Evolutionary conservation across 2,113 vertebrate species (phyloP).

Genomic region (Prietella phreatophila): DNA sequence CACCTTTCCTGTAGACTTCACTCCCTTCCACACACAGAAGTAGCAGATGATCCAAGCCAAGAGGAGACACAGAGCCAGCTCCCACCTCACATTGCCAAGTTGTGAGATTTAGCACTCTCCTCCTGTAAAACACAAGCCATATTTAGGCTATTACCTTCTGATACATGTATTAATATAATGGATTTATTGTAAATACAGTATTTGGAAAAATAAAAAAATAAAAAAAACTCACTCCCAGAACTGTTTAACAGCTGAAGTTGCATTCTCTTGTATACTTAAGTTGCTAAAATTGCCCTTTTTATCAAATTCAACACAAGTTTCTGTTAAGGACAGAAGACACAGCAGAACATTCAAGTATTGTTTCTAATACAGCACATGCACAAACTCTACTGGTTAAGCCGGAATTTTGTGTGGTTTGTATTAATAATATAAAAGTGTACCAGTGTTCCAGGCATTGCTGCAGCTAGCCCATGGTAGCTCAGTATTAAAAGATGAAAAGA

Average conservation of each 20-base stretch:
- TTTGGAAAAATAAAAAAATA: not conserved
- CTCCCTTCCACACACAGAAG: conserved; percentile 84
- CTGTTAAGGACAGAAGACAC: conserved; percentile 62
- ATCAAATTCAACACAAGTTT: conserved; percentile 79
- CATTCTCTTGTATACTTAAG: conserved; percentile 66
- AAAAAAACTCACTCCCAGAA: conserved; percentile 92
- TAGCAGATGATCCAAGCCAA: conserved; percentile 81
- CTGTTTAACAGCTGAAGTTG: conserved; percentile 85
- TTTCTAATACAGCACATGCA: not conserved
- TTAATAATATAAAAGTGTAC: conserved; percentile 61
- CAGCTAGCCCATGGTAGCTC: conserved; percentile 90
- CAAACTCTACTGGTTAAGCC: not conserved
- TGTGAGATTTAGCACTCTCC: conserved; percentile 55
- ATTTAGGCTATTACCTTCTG: not conserved
- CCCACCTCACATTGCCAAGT: conserved; percentile 79
- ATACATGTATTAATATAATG: not conserved
- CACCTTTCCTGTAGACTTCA: conserved; percentile 83
- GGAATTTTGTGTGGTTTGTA: not conserved
- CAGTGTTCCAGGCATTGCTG: conserved; percentile 88
- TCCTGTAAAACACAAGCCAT: conserved; percentile 55
- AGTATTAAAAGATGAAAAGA: conserved; percentile 85
- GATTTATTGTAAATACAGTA: not conserved
- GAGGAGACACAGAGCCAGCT: conserved; percentile 78
- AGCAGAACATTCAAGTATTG: not conserved
- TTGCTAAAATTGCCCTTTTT: conserved; percentile 58